Conservation (phyloP, 2,888 invertebrate genomes). For the Acanthopleura granulata region DNA sequence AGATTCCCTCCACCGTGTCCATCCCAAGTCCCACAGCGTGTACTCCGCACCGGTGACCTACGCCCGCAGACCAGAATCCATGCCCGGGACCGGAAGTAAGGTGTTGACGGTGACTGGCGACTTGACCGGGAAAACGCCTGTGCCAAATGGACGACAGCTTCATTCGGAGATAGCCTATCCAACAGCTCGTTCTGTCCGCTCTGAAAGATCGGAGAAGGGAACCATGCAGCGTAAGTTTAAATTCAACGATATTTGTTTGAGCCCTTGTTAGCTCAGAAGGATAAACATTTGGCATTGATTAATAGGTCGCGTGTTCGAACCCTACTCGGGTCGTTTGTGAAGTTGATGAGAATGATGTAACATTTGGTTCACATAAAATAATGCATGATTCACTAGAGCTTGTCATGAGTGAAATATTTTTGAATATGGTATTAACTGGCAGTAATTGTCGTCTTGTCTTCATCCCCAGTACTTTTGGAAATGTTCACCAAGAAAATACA, state of each 20-base stretch:
- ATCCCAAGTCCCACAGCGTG: conserved; percentile 48
- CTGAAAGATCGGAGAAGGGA: conserved; percentile 39
- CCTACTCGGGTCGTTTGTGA: no score
- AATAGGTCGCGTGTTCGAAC: no score
- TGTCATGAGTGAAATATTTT: neutral
- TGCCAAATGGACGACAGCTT: conserved; percentile 38
- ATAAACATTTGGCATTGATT: no score
- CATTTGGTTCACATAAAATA: no score
- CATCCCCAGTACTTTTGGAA: no score
- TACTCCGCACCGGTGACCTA: conserved; percentile 53
- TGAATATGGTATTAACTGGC: neutral
- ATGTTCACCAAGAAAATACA: no score
- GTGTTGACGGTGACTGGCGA: conserved; percentile 57
- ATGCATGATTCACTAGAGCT: no score
- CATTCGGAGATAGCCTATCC: conserved; percentile 51
- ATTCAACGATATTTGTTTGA: no score
- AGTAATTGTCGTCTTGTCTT: no score
- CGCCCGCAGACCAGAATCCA: conserved; percentile 39
- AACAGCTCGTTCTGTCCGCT: conserved; percentile 31
- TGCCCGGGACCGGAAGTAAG: conserved; percentile 43
- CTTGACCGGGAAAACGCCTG: conserved; percentile 52
- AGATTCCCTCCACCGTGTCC: conserved; percentile 53
- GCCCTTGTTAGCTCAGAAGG: no score
- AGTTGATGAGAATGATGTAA: no score
- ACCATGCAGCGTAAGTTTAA: conserved; percentile 54